Conservation (phyloP, 2,888 invertebrate species). For the Agrilus mali region DNA sequence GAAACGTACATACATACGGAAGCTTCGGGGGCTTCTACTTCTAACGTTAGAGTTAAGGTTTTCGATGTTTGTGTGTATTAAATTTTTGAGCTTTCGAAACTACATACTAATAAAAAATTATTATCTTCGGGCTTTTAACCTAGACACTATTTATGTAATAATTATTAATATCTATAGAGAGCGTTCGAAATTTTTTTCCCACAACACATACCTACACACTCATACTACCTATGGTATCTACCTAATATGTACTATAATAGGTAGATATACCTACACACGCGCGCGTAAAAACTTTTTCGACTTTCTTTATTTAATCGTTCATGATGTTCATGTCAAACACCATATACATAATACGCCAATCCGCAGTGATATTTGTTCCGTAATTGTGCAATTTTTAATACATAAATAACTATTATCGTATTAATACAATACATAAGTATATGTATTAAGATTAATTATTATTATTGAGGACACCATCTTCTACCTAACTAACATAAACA, state of each 20-base stretch:
- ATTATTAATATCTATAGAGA: background rate
- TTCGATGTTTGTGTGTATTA: slow-evolving; percentile 36
- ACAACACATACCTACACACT: no score
- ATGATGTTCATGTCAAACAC: no score
- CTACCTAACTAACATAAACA: no score
- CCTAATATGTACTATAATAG: no score
- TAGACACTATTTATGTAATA: no score
- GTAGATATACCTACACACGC: no score
- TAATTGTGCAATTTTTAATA: slow-evolving; percentile 1
- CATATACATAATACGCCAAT: no score
- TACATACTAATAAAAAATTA: slow-evolving; percentile 15
- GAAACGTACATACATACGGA: slow-evolving; percentile 12
- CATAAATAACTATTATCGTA: slow-evolving; percentile 3
- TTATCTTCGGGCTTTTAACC: slow-evolving; percentile 10
- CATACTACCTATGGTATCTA: no score
- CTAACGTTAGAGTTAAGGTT: slow-evolving; percentile 33
- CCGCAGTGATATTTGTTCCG: no score
- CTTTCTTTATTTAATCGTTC: no score
- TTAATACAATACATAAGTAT: background rate
- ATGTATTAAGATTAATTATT: background rate
- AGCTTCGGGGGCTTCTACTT: slow-evolving; percentile 21
- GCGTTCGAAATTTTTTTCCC: background rate
- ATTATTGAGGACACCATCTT: no score
- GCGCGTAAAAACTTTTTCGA: no score
- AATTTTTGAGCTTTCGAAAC: slow-evolving; percentile 33